Evolutionary conservation across 2,113 vertebrate species (phyloP).

Genomic region (Alexandromys fortis): DNA sequence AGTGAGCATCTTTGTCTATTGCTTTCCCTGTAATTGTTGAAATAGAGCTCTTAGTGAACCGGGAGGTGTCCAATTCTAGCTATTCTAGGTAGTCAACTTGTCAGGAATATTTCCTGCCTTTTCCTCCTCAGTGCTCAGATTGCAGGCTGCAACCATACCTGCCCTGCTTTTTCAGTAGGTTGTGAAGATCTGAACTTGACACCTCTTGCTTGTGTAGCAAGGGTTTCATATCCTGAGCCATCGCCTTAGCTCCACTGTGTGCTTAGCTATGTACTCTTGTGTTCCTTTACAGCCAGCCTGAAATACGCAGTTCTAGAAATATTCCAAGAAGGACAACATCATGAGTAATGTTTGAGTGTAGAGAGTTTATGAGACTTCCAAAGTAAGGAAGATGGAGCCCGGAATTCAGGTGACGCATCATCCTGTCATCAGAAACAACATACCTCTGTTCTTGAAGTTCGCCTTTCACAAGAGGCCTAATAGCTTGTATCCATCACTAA

Average conservation of each 20-base stretch:
- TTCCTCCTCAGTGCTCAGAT: no score
- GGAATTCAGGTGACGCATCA: accelerated
- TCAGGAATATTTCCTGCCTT: background rate
- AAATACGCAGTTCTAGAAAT: background rate
- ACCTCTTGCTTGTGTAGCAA: background rate
- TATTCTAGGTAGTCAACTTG: background rate
- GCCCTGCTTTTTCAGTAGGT: background rate
- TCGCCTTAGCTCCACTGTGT: background rate
- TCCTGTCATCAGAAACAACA: background rate
- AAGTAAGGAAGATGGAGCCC: background rate
- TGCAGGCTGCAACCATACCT: background rate
- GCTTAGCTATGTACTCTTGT: background rate
- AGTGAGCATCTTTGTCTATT: background rate
- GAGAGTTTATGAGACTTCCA: background rate
- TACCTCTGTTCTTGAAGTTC: background rate
- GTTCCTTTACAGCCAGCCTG: background rate
- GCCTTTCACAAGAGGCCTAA: background rate
- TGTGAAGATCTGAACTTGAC: background rate
- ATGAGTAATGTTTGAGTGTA: background rate
- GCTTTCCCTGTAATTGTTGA: background rate
- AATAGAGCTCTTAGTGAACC: background rate
- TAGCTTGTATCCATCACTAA: background rate
- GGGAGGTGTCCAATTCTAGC: background rate
- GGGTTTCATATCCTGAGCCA: background rate
- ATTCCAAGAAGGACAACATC: background rate